Conservation (phyloP, 2,888 invertebrate genomes). For the Hypselothyrea guttata region DNA sequence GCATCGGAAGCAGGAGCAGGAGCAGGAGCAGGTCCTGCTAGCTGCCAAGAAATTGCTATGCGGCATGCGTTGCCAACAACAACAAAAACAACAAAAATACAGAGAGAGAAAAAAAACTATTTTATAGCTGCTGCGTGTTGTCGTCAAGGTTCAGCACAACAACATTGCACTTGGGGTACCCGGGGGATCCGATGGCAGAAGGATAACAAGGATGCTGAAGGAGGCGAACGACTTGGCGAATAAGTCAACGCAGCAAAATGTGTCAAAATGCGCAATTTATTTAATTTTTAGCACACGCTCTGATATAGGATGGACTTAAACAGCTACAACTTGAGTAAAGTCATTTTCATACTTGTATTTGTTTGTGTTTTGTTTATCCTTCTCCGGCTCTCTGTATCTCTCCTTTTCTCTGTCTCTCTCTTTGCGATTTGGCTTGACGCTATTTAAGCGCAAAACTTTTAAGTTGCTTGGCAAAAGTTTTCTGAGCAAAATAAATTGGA, state of each 20-base stretch:
- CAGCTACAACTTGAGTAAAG: conserved; percentile 46
- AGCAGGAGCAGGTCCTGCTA: conserved; percentile 11
- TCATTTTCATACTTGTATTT: conserved; percentile 66
- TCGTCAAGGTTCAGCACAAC: conserved; percentile 65
- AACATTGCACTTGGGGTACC: conserved; percentile 8
- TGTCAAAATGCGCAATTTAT: conserved; percentile 81
- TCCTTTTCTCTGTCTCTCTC: background rate
- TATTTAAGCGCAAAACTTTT: conserved; percentile 73
- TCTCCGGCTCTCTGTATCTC: conserved; percentile 3
- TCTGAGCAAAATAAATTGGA: conserved; percentile 72
- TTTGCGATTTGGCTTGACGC: conserved; percentile 61
- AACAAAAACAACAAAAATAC: background rate
- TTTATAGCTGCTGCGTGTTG: conserved; percentile 76
- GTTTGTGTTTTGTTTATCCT: conserved; percentile 28
- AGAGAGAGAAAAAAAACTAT: conserved; percentile 53
- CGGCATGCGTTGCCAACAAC: conserved; percentile 69
- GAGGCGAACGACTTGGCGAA: conserved; percentile 43
- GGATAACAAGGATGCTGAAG: conserved; percentile 57
- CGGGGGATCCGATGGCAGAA: conserved; percentile 28
- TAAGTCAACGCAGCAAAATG: conserved; percentile 79
- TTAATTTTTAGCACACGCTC: conserved; percentile 75
- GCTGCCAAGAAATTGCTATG: conserved; percentile 66
- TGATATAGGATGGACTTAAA: conserved; percentile 53
- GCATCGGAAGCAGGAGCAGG: conserved; percentile 15
- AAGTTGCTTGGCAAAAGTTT: conserved; percentile 69